These are phyloP conservation scores for Amphiprion ocellaris DNA, from an alignment of 2,113 vertebrate genomes.

Conservation along the genomic window DNA sequence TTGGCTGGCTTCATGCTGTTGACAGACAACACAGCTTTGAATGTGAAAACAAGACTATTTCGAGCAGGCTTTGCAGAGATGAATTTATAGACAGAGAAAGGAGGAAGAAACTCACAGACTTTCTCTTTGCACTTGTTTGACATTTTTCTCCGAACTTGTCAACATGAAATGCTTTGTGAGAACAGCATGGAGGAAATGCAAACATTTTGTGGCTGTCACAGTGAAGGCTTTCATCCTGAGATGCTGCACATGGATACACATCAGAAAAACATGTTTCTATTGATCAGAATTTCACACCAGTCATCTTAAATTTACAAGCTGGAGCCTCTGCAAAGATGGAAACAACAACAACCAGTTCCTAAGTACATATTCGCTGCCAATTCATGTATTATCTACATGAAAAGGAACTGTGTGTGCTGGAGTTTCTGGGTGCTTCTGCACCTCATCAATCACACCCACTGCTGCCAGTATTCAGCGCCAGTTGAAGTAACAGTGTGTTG, in stretches of 20 bases:
- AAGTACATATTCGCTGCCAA: too few species aligned
- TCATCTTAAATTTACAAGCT: background rate
- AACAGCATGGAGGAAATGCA: conserved; percentile 41
- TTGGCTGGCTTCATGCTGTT: conserved; percentile 38
- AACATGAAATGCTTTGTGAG: conserved; percentile 48
- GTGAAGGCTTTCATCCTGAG: conserved; percentile 29
- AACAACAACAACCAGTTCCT: too few species aligned
- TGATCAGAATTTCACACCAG: background rate
- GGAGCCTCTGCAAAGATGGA: background rate
- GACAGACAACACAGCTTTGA: conserved; percentile 63
- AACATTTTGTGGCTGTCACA: conserved; percentile 40
- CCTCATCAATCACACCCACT: too few species aligned
- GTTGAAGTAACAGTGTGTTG: too few species aligned
- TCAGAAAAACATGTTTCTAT: background rate
- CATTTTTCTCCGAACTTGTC: conserved; percentile 64
- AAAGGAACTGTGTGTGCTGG: too few species aligned
- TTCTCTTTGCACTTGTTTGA: conserved; percentile 53
- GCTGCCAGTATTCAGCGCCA: too few species aligned
- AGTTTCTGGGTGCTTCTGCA: too few species aligned
- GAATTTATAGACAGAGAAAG: conserved; percentile 39
- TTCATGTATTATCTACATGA: too few species aligned
- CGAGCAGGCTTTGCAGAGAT: conserved; percentile 17
- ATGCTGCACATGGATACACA: background rate
- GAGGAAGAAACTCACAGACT: conserved; percentile 2
- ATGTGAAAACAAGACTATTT: conserved; percentile 66